Evolutionary conservation across 2,797 vertebrate species (phyloP).

Genomic region (Crax fasciolata): DNA sequence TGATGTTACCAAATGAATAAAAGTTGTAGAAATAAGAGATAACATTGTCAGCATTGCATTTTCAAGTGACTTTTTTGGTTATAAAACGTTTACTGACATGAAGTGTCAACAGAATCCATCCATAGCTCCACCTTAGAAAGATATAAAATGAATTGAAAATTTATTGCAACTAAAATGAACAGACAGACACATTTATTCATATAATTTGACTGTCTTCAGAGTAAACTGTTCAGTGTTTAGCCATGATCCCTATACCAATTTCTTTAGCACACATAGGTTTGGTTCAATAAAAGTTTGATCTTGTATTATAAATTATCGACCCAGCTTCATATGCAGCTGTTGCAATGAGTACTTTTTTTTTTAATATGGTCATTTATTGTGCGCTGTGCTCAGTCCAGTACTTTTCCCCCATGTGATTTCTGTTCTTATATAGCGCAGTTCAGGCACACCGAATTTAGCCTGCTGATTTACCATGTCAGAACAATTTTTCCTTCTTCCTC

Average conservation of each 20-base stretch:
- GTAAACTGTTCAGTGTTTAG: conserved; percentile 29
- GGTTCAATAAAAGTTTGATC: not conserved
- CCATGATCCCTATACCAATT: not conserved
- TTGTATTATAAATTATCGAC: not conserved
- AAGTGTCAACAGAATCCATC: conserved; percentile 10
- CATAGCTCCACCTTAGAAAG: not conserved
- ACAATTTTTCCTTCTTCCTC: not conserved
- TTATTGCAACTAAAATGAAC: not conserved
- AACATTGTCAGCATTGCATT: not conserved
- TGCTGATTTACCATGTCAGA: not conserved
- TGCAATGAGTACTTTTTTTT: not conserved
- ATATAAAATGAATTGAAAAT: conserved; percentile 3
- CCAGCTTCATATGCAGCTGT: not conserved
- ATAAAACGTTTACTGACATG: conserved; percentile 4
- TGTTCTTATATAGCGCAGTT: not conserved
- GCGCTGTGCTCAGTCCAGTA: not conserved
- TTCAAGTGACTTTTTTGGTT: conserved; percentile 14
- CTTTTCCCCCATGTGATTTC: not conserved
- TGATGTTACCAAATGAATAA: not conserved
- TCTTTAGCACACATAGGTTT: not conserved
- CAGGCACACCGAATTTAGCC: not conserved
- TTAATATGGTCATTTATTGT: not conserved
- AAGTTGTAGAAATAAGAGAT: not conserved
- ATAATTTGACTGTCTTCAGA: conserved; percentile 9
- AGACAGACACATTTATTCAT: not conserved